A percentile compares a stretch with the other conserved stretches of the same genome.
Conservation (phyloP, 2,113 vertebrate species). For the Ctenomys sociabilis region DNA sequence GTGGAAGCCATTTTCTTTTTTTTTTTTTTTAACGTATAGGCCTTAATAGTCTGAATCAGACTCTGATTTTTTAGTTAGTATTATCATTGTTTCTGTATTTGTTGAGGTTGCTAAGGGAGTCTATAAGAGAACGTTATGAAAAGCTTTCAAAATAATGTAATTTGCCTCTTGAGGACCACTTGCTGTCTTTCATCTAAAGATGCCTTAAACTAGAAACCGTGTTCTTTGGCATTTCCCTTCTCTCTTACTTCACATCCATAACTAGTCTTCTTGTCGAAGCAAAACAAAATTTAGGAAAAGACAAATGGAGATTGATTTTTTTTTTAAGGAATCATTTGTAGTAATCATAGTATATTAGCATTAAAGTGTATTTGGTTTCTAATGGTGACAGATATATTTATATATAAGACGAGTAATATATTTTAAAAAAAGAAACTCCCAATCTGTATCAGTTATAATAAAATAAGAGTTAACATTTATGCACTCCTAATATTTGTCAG, state of each 20-base stretch:
- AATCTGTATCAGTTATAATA: background rate
- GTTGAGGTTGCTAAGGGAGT: background rate
- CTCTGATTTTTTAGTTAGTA: background rate
- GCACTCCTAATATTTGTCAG: background rate
- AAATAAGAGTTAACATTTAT: slow-evolving; percentile 29
- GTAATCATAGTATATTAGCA: no score
- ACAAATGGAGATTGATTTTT: background rate
- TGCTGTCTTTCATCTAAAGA: slow-evolving; percentile 4
- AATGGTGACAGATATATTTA: background rate
- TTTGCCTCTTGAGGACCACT: background rate
- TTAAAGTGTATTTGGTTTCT: slow-evolving; percentile 26
- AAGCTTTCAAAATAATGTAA: background rate
- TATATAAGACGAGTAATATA: background rate
- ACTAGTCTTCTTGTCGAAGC: slow-evolving; percentile 4
- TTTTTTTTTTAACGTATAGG: no score
- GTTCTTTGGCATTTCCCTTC: background rate
- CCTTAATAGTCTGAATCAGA: background rate
- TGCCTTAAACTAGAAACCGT: background rate
- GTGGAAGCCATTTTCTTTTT: background rate
- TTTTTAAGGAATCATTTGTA: no score
- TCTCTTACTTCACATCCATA: background rate
- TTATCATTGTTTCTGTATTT: background rate
- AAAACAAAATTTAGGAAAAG: slow-evolving; percentile 23
- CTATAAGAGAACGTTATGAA: background rate
- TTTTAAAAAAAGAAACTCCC: slow-evolving; percentile 25